Conservation (phyloP, 2,797 vertebrate species). For the Ptychadena robeensis region DNA sequence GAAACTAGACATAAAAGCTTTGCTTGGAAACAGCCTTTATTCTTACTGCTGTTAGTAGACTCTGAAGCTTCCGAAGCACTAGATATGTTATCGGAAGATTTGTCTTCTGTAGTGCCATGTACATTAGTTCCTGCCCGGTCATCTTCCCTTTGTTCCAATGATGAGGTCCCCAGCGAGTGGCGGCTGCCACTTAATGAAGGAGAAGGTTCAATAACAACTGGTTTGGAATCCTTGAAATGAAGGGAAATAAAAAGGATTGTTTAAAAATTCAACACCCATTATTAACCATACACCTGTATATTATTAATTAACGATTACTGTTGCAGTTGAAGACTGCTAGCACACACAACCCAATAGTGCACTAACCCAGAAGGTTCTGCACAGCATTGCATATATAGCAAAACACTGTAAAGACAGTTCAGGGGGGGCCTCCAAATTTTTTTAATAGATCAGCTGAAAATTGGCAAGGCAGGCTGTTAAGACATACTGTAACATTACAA, state of each 20-base stretch:
- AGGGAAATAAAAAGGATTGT: neutral
- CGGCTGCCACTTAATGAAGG: constrained; percentile 83
- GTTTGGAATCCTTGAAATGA: constrained; percentile 84
- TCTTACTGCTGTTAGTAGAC: constrained; percentile 81
- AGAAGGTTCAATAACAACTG: constrained; percentile 91
- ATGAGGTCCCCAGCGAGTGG: constrained; percentile 73
- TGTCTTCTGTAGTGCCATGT: constrained; percentile 86
- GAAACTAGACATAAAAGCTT: constrained; percentile 64
- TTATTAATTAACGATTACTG: too few species aligned
- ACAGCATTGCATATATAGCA: too few species aligned
- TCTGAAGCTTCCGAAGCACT: constrained; percentile 93
- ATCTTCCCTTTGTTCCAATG: constrained; percentile 78
- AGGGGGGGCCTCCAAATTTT: too few species aligned
- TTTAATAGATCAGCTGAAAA: too few species aligned
- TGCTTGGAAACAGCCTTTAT: constrained; percentile 66
- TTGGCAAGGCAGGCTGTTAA: too few species aligned
- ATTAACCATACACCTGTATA: too few species aligned
- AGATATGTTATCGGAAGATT: constrained; percentile 89
- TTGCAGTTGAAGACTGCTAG: too few species aligned
- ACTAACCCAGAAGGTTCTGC: too few species aligned
- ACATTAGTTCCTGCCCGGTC: constrained; percentile 77
- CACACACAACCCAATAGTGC: too few species aligned
- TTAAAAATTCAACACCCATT: neutral
- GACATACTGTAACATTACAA: too few species aligned
- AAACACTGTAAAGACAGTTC: too few species aligned